Base-by-base conservation (phyloP, 2,888 invertebrate genomes). In the Plagodis dolabraria region DNA sequence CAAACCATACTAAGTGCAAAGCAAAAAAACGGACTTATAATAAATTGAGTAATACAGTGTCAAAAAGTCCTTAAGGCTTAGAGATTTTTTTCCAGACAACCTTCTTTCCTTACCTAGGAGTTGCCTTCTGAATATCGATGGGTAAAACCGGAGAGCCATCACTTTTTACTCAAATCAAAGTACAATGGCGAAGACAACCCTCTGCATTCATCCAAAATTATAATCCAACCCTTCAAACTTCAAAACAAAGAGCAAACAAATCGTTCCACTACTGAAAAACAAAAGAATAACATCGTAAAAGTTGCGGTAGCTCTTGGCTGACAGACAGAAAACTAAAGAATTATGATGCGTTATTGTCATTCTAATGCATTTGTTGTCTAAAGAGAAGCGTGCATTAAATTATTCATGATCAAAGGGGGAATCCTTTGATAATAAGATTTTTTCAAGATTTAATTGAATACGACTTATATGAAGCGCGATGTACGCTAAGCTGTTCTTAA, bases 351-450 rank as follows among this genome's bases (percentile, higher is more conserved):
- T 75, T 75, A 81, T 89, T 89, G 81, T 87, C 69, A 89, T 87
- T 87, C 35, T 82, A 87, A 89, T 89, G 77, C 79, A 79, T 82
- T 82, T 85, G 80, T 83, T 83, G 86, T 71, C 69, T 73, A 77
- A 76, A 74, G 64, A 75, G 80, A 69, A 84, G 79, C 80, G 77
- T 74, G 85, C 78, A 82, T 86, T 77, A 83, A 83, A 87, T 89
- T 85, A 83, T 64, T 53, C 68, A 63, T 68, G 67, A 67, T 57
- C 59, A 72, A 65, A 78, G 82, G 79, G 36, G 36, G 35, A n/a
- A 22, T 36, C 36, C 36, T 36, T 22, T 22, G 22, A 22, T 22
- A 1, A 4, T 22, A 22, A 22, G 22, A 22, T 22, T 22, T 22
- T 22, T 22, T 22, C 22, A 22, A 22, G 22, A 22, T 22, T 22